Evolutionary conservation across 2,888 invertebrate species (phyloP), one percentile per base, ranked within the genome.

Genomic region (Diachrysia chrysitis): DNA sequence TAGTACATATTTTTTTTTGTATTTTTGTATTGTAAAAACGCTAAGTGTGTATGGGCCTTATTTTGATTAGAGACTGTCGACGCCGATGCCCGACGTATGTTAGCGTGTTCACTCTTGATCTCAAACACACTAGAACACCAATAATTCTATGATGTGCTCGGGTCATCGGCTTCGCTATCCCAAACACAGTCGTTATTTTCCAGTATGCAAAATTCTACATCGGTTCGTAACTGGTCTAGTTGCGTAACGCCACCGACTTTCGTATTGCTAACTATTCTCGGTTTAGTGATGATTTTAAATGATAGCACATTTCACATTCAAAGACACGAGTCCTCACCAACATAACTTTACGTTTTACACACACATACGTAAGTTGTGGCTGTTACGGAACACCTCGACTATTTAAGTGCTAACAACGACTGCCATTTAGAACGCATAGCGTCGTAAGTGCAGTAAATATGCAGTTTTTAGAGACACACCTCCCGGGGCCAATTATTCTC

Each of bases 401-500:
- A 4, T n/a, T 4, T 3, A n/a, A 5, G 5, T 6, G 16, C n/a
- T 42, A 42, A 42, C 6, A 42, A n/a, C 42, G 16, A 78, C 71
- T 78, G 66, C 68, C 65, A 46, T 66, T 16, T 53, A 10, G 29
- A 56, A 25, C 62, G 37, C 51, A 63, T 48, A 60, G 67, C 37
- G 57, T 55, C 56, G 51, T 71, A 16, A 37, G 37, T 58, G 48
- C 53, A 69, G 64, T 48, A 58, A 68, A 37, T 71, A 59, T 66
- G 57, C 46, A 53, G 21, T 58, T 58, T 53, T 63, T n/a, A 63
- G 61, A 61, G 25, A 35, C 57, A 69, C 65, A 81, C 85, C 81
- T 90, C 89, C 87, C 89, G 90, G 88, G 91, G 89, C 91, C 91
- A 92, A 91, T 85, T 71, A 71, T 78, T 90, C 89, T 90, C 87